Conservation (phyloP, 2,797 vertebrate genomes). For the Tinamus major region DNA sequence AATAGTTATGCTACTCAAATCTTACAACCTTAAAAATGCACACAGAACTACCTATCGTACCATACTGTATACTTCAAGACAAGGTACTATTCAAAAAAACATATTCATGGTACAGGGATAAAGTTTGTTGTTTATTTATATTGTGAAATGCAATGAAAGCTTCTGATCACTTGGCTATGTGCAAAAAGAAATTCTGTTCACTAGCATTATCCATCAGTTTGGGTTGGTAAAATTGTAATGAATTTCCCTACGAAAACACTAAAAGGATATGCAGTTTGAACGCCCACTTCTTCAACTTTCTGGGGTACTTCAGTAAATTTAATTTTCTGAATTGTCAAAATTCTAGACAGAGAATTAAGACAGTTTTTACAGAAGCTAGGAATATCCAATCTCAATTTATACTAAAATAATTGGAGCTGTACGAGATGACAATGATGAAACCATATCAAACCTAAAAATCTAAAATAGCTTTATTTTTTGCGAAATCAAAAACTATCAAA, state of each 20-base stretch:
- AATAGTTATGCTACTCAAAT: slow-evolving; percentile 80
- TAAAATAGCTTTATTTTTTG: slow-evolving; percentile 73
- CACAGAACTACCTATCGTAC: slow-evolving; percentile 81
- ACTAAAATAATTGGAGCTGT: slow-evolving; percentile 42
- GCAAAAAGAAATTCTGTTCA: slow-evolving; percentile 74
- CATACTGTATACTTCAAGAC: slow-evolving; percentile 80
- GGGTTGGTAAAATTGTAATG: slow-evolving; percentile 72
- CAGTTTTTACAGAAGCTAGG: slow-evolving; percentile 73
- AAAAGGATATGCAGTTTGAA: slow-evolving; percentile 75
- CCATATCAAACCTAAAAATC: slow-evolving; percentile 78
- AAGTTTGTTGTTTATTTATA: slow-evolving; percentile 81
- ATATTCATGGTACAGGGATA: slow-evolving; percentile 79
- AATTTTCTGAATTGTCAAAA: slow-evolving; percentile 67
- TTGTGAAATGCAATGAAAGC: slow-evolving; percentile 80
- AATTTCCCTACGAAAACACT: slow-evolving; percentile 73
- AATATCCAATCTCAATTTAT: slow-evolving; percentile 68
- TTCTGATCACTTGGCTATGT: slow-evolving; percentile 70
- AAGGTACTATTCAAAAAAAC: slow-evolving; percentile 77
- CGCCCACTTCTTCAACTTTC: slow-evolving; percentile 77
- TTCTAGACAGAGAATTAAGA: slow-evolving; percentile 72
- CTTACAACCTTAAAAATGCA: slow-evolving; percentile 80
- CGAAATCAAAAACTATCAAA: slow-evolving; percentile 77
- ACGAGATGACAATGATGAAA: slow-evolving; percentile 81
- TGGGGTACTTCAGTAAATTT: slow-evolving; percentile 64
- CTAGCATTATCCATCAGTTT: slow-evolving; percentile 68